A percentile compares a stretch with the other conserved stretches of the same genome.
These are phyloP conservation scores for Hydrozoanthus gracilis DNA, from an alignment of 92 coral and sea anemone species.

Conservation along the genomic window DNA sequence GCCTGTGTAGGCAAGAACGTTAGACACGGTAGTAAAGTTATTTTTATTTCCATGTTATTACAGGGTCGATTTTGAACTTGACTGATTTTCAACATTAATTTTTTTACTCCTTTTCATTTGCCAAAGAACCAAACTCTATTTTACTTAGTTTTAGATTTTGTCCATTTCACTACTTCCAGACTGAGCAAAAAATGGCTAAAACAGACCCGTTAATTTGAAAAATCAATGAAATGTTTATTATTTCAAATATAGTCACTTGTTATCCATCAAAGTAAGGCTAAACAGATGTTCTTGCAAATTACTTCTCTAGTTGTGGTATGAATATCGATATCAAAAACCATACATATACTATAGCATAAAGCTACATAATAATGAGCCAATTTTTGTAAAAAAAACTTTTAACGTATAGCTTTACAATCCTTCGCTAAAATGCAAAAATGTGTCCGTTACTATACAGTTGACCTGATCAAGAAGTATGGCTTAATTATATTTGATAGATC, in stretches of 20 bases:
- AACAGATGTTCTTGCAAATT: constrained; percentile 11
- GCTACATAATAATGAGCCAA: constrained; percentile 1
- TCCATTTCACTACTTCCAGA: not conserved
- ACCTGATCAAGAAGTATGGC: constrained; percentile 25
- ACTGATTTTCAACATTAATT: too few relatives aligned
- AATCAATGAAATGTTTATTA: constrained; percentile 13
- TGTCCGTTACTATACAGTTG: constrained; percentile 15
- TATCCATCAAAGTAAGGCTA: constrained; percentile 6
- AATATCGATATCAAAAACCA: not conserved
- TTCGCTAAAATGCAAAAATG: constrained; percentile 17
- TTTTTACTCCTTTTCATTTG: too few relatives aligned
- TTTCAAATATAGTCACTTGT: constrained; percentile 23
- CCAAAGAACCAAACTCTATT: too few relatives aligned
- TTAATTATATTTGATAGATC: constrained; percentile 18
- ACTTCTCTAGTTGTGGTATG: constrained; percentile 18
- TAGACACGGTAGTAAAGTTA: too few relatives aligned
- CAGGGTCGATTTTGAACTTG: too few relatives aligned
- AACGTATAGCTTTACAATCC: constrained; percentile 19
- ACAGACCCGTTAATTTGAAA: constrained; percentile 22
- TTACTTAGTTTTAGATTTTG: too few relatives aligned
- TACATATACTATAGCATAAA: constrained; percentile 6
- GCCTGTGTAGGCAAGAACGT: too few relatives aligned
- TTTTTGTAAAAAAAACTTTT: constrained; percentile 7
- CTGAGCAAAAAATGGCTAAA: constrained; percentile 22
- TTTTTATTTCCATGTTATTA: too few relatives aligned